Evolutionary conservation across 2,888 invertebrate species (phyloP), one percentile per base, ranked within the genome.

Genomic region (Strigamia crassipes): DNA sequence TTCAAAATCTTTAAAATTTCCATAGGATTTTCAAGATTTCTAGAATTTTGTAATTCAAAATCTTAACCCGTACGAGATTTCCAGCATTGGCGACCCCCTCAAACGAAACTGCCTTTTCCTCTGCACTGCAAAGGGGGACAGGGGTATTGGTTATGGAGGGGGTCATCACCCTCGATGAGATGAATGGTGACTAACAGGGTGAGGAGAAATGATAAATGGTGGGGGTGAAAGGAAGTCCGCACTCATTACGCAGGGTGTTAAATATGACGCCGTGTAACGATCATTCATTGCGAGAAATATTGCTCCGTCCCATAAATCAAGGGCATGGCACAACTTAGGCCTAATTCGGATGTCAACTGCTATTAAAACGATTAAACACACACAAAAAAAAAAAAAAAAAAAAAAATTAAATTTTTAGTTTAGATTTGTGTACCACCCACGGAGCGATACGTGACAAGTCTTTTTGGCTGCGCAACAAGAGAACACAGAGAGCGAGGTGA

Each of bases 181-280:
- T 61, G 61, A 61, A 61, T 61, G 61, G 61, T 61, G 61, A 61
- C 61, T 61, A 61, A 61, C 61, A 61, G 61, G 61, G 21, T 61
- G 61, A 61, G 61, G 61, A 23, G 61, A 61, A n/a, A 61, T 61
- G 61, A 61, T 61, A 61, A 61, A 61, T 61, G 61, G 23, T 61
- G 61, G 18, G 61, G 61, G 61, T 61, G 61, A 61, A 61, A 61
- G 61, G 21, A 61, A 61, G 61, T 61, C 61, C 61, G 18, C 61
- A 61, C 61, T 61, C 61, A 61, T 61, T 61, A 61, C 61, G 61
- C 61, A 61, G 21, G 23, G 61, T 61, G 61, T 61, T 61, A 61
- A 61, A 61, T 61, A 61, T 23, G 61, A 61, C 61, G 61, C 61
- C 61, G 2, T 61, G 61, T 61, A 23, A 18, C 61, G 61, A 61